Evolutionary conservation across 2,888 invertebrate species (phyloP), one percentile per base, ranked within the genome.

Genomic region (Agonopterix alstromeriana): DNA sequence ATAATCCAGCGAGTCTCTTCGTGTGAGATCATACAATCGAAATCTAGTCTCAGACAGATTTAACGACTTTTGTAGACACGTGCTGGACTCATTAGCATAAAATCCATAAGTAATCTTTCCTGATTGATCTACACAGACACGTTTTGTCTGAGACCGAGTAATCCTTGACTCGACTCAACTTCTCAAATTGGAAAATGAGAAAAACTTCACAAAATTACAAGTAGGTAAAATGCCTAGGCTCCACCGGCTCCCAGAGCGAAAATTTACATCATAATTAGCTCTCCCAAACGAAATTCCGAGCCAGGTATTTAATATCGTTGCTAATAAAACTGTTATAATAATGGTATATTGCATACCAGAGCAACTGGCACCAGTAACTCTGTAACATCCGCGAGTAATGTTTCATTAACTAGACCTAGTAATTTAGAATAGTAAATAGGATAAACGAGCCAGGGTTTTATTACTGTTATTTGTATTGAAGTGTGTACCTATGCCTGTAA

Each of bases 391-490:
- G 40, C n/a, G 10, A 14, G 45, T 12, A 36, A 36, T 17, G 11
- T 46, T 46, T 46, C 36, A 48, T 45, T 40, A 35, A 36, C 45
- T 42, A 42, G 42, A 48, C 7, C 48, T 35, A 45, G 42, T 45
- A 41, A 48, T 45, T 45, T 45, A 35, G 45, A 27, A 48, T 12
- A 44, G 45, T 48, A 45, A 48, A 48, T 48, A 41, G 44, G 38
- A 38, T 9, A 38, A 42, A 42, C 42, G 42, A 40, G 42, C 42
- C 8, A 12, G 10, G 14, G 14, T 11, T 42, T 35, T 43, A 43
- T 43, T 43, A 35, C 43, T 14, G 10, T 10, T 27, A 43, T 43
- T 43, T 43, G 43, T 43, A n/a, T 27, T 27, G 27, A 27, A 7
- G 27, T 27, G 27, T 7, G 27, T 27, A 7, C 27, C 27, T 7